These are phyloP conservation scores for Ypsolopha sequella DNA, from an alignment of 2,888 invertebrate genomes.

Conservation along the genomic window DNA sequence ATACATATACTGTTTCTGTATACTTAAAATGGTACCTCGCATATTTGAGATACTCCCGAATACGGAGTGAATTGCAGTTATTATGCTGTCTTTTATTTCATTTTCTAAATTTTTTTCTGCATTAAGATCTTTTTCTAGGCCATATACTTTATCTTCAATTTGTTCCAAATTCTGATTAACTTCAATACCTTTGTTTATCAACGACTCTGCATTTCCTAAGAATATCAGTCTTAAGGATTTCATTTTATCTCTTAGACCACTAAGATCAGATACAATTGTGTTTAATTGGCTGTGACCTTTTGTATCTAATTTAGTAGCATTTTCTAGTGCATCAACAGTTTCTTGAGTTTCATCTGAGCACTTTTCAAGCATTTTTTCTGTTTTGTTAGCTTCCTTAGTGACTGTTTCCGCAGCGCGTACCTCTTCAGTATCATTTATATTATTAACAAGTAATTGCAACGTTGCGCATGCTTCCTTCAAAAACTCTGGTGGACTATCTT, in stretches of 20 bases:
- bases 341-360: slow-evolving; percentile 36
- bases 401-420: slow-evolving; percentile 16
- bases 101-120: slow-evolving; percentile 20
- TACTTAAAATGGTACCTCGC: slow-evolving; percentile 58
- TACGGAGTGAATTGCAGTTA: slow-evolving; percentile 59
- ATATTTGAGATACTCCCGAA: slow-evolving; percentile 66
- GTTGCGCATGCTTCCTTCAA: slow-evolving; percentile 55
- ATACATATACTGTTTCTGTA: slow-evolving; percentile 54
- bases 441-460: slow-evolving; percentile 40
- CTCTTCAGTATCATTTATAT: slow-evolving; percentile 35
- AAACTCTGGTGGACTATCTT: slow-evolving; percentile 45
- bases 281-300: slow-evolving; percentile 21
- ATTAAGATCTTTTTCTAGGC: slow-evolving; percentile 42
- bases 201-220: slow-evolving; percentile 27
- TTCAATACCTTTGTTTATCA: slow-evolving; percentile 55
- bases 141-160: slow-evolving; percentile 54
- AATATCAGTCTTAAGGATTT: slow-evolving; percentile 34
- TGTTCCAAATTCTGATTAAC: slow-evolving; percentile 44
- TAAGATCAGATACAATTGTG: slow-evolving; percentile 26
- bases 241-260: slow-evolving; percentile 30
- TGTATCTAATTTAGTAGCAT: slow-evolving; percentile 39
- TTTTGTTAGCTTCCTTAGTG: slow-evolving; percentile 14
- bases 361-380: slow-evolving; percentile 23
- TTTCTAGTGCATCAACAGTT: slow-evolving; percentile 49
- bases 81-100: slow-evolving; percentile 39